phyloP scores from a whole-genome alignment of 1,140 invertebrate species.

The Homalodisca vitripennis region DNA sequence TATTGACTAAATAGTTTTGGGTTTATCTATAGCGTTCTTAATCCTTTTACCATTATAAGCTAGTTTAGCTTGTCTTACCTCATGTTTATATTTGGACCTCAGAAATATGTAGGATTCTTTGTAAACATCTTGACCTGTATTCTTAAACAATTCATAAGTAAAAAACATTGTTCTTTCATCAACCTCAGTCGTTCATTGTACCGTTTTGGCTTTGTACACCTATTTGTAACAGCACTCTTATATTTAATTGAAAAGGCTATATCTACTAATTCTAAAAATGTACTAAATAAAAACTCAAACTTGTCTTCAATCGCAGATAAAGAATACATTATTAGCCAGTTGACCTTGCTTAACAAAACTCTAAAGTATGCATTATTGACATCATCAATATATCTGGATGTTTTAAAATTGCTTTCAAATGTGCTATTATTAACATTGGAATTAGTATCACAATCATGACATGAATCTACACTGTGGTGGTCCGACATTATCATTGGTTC shows the following conservation, averaged over 20 bases:
- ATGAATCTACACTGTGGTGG: neutral
- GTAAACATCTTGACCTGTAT: neutral
- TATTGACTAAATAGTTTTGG: neutral
- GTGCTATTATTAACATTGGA: neutral
- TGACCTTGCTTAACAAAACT: neutral
- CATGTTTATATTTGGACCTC: neutral
- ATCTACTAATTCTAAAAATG: slow-evolving; percentile 9
- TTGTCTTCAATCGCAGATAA: neutral
- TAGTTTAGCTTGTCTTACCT: slow-evolving; percentile 6
- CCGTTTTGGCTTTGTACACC: neutral
- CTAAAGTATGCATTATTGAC: neutral
- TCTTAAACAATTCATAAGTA: slow-evolving; percentile 5
- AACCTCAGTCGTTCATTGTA: neutral
- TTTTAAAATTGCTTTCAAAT: neutral
- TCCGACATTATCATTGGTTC: neutral
- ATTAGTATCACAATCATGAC: neutral
- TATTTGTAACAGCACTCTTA: neutral
- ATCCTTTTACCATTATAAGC: neutral
- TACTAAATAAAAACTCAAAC: slow-evolving; percentile 2
- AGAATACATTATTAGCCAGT: neutral
- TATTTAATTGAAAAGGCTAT: slow-evolving; percentile 14
- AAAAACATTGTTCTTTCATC: slow-evolving; percentile 1
- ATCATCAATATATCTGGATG: neutral
- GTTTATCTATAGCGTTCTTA: neutral
- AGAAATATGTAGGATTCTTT: neutral